phyloP scores from a whole-genome alignment of 2,888 invertebrate genomes.

The Troides oblongomaculatus region DNA sequence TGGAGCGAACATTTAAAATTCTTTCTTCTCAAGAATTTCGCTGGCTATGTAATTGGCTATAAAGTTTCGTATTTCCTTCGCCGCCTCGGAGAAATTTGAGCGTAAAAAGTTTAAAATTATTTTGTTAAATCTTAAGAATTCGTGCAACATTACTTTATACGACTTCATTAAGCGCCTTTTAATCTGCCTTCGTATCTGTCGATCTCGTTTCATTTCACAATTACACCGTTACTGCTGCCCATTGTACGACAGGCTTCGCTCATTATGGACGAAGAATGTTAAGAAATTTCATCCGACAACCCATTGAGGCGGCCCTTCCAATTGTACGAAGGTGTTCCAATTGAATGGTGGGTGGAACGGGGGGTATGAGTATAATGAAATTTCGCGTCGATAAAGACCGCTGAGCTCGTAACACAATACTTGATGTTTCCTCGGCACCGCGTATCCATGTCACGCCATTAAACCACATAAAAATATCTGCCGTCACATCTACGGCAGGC shows the following conservation, averaged over 20 bases:
- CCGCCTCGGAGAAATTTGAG: constrained; percentile 28
- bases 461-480: constrained; percentile 74
- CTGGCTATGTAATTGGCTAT: constrained; percentile 29
- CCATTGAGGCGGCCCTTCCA: constrained; percentile 76
- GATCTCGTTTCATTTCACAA: constrained; percentile 73
- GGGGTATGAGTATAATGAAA: constrained; percentile 77
- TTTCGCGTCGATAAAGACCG: constrained; percentile 76
- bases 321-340: constrained; percentile 78
- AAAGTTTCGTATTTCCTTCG: constrained; percentile 29
- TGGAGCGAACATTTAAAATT: constrained; percentile 23
- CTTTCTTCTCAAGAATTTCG: constrained; percentile 26
- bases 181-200: constrained; percentile 71
- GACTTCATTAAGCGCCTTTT: constrained; percentile 69
- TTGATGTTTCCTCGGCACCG: constrained; percentile 74
- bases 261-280: constrained; percentile 76
- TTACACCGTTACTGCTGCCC: constrained; percentile 74
- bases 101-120: constrained; percentile 36
- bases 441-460: constrained; percentile 77
- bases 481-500: constrained; percentile 69
- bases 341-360: constrained; percentile 73
- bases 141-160: constrained; percentile 53
- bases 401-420: constrained; percentile 77
- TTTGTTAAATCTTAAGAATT: constrained; percentile 46
- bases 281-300: constrained; percentile 79
- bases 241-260: constrained; percentile 73